phyloP scores from a whole-genome alignment of 2,888 invertebrate genomes.

The Caenorhabditis uteleia region DNA sequence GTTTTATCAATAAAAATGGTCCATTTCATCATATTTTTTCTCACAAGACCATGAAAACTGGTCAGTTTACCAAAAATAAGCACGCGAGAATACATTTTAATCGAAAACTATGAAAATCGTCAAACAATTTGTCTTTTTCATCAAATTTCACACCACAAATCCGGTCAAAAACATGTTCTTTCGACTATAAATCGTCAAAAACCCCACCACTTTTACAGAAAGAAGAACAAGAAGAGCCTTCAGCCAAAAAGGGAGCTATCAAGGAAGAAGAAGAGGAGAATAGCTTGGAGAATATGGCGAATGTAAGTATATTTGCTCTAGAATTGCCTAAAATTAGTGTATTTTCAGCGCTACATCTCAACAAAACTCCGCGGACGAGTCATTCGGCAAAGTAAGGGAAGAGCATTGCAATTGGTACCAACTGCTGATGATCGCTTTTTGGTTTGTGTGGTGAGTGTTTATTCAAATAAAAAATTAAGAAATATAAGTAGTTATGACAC shows the following conservation, averaged over 20 bases:
- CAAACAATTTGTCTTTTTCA: too few relatives aligned
- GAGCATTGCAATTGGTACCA: slow-evolving; percentile 80
- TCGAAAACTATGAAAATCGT: too few relatives aligned
- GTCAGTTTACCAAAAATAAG: too few relatives aligned
- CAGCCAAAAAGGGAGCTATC: slow-evolving; percentile 44
- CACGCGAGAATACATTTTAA: too few relatives aligned
- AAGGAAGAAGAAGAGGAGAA: slow-evolving; percentile 12
- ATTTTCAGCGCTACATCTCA: slow-evolving; percentile 77
- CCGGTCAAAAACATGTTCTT: too few relatives aligned
- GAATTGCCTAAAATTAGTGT: background rate
- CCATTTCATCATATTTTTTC: too few relatives aligned
- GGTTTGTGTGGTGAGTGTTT: slow-evolving; percentile 76
- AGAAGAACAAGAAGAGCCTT: slow-evolving; percentile 16
- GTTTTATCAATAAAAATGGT: too few relatives aligned
- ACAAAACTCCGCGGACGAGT: slow-evolving; percentile 83
- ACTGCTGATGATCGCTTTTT: slow-evolving; percentile 80
- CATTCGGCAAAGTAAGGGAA: slow-evolving; percentile 80
- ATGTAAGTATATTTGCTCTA: slow-evolving; percentile 7
- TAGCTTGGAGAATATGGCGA: slow-evolving; percentile 28
- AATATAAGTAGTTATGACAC: too few relatives aligned
- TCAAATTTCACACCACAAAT: too few relatives aligned
- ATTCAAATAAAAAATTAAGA: background rate
- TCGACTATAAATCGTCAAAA: too few relatives aligned
- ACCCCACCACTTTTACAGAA: too few relatives aligned
- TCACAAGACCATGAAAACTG: too few relatives aligned